Conservation (phyloP, 1,140 invertebrate genomes). For the Lithobius niger region DNA sequence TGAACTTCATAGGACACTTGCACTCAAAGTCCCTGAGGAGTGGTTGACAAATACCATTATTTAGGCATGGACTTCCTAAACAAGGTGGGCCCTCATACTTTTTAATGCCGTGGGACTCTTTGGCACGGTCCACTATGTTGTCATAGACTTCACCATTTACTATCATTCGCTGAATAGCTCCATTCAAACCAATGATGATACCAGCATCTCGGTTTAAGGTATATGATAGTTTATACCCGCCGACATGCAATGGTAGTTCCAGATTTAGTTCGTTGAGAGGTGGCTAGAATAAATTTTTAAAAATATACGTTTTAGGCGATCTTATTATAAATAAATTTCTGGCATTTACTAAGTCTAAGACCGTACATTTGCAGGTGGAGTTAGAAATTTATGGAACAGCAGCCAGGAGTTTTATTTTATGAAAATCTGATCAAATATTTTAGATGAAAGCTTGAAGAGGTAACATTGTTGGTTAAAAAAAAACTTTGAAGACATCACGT, state of each 20-base stretch:
- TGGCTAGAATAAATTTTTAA: slow-evolving; percentile 33
- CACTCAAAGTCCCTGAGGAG: slow-evolving; percentile 53
- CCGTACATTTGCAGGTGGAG: no score
- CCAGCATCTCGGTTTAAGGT: slow-evolving; percentile 56
- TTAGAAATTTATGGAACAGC: no score
- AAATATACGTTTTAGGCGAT: no score
- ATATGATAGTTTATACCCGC: slow-evolving; percentile 61
- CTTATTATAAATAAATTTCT: no score
- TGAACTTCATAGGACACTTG: slow-evolving; percentile 48
- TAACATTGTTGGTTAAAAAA: no score
- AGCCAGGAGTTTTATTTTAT: no score
- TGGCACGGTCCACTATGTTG: slow-evolving; percentile 33
- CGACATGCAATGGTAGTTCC: slow-evolving; percentile 64
- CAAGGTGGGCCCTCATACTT: slow-evolving; percentile 56
- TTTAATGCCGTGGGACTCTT: slow-evolving; percentile 36
- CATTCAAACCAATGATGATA: slow-evolving; percentile 57
- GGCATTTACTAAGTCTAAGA: no score
- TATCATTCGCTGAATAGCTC: slow-evolving; percentile 68
- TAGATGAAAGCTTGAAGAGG: no score
- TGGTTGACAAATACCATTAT: slow-evolving; percentile 61
- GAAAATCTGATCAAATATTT: no score
- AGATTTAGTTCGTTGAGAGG: slow-evolving; percentile 69
- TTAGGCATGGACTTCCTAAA: slow-evolving; percentile 47
- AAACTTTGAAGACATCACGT: no score
- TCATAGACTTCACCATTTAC: slow-evolving; percentile 53